Evolutionary conservation across 2,113 vertebrate genomes (phyloP), one percentile per base, ranked within the genome.

Genomic region (Dipodomys ordii): DNA sequence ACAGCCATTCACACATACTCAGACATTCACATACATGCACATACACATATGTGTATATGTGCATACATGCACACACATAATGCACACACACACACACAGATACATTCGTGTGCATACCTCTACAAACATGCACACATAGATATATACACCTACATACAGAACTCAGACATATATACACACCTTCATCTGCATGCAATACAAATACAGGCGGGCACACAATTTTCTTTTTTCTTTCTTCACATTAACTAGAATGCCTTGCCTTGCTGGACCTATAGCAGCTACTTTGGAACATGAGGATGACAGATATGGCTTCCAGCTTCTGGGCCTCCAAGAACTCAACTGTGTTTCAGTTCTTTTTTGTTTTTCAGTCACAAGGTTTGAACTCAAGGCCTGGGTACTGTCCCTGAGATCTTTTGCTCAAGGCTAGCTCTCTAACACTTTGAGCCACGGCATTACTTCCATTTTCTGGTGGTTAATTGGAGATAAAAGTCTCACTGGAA

Each of bases 141-240:
- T 69, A n/a, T 13, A 69, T 28, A 15, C 25, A 30, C 28, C 27
- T 28, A 76, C 39, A 76, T 30, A 76, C 39, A 74, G 39, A 44
- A 74, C 23, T 44, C 72, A 46, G 10, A 27, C 23, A 73, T 23
- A n/a, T 2, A 64, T 32, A 65, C 60, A 82, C 22, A 64, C 23
- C 39, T 25, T 27, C n/a, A 83, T 13, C 62, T 12, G 28, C 22
- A 39, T 60, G 10, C 6, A 16, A 71, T 13, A 65, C 64, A 65
- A 22, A 65, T 25, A 46, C 10, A 30, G 44, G 39, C 44, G 15
- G 76, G 32, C 65, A n/a, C 76, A 57, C 72, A 87, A n/a, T 60
- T 67, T 96, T 28, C 49, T 88, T 92, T 53, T 46, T 72, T 78
- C 73, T 60, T 95, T 65, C 46, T 90, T 94, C 12, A 23, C 53